Base-by-base conservation (phyloP, 2,113 vertebrate species). In the Holacanthus passer region DNA sequence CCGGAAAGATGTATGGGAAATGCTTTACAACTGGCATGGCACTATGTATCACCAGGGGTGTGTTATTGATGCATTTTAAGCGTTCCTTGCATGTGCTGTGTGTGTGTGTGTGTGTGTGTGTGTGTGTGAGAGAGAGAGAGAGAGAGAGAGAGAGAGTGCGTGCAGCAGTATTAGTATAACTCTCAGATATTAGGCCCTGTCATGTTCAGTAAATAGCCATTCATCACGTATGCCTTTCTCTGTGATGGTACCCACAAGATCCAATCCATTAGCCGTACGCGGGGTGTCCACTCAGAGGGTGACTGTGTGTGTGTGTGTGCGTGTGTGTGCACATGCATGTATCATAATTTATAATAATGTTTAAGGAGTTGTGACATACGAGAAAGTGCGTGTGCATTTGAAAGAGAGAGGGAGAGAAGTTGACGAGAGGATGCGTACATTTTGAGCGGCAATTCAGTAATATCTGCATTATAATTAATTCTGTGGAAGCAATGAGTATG, bases 131-230 rank as follows among this genome's bases (percentile, higher is more conserved):
- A 19, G 45, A 47, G 58, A 56, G 24, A 29, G 22, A 58, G 52
- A 7, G 60, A 65, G 32, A 22, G 48, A 68, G 63, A 14, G 45
- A 45, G 65, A 64, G 52, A 14, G 32, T 35, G 73, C 37, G 10
- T 6, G 59, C 64, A 48, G 73, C 59, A 79, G 78, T 32, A 78
- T 90, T 87, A 80, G 71, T 82, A 77, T 83, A 87, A 88, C 81
- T 89, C 83, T 82, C 81, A 88, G 82, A 90, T 87, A 89, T 92
- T 88, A 92, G 71, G 56, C 43, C 69, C 84, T 93, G 92, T 95
- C 93, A 94, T 93, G 91, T 93, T 91, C 73, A 13, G 90, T 94
- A 93, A 93, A 92, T 89, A 93, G 82, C 83, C 89, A 94, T 95
- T 94, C 88, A 91, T 95, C 92, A 94, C 62, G n/a, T 56, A 65